Evolutionary conservation across 2,888 invertebrate species (phyloP), one percentile per base, ranked within the genome.

Genomic region (Xanthorhoe designata): DNA sequence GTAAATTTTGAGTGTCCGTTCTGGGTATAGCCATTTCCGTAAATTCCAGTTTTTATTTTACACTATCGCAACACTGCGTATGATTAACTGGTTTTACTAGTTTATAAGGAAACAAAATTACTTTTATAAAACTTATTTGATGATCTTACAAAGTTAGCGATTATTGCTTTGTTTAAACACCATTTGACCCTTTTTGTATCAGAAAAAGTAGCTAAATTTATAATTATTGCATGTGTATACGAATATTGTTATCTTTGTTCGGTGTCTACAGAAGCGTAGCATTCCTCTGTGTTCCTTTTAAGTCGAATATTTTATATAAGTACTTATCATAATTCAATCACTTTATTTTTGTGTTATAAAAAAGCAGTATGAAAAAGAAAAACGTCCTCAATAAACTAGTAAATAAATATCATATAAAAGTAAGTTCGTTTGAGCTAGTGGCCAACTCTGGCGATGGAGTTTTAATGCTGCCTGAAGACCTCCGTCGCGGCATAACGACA

Each of bases 11-110:
- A 47, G 52, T 42, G 15, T 69, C 68, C 75, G 77, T 76, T 78
- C 80, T 75, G 55, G 69, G 74, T 80, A n/a, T n/a, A 74, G 76
- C 75, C 73, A 75, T 68, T 66, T 68, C 45, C 55, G 53, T 38
- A 3, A 64, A 64, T 51, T 64, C 68, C 64, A 69, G 60, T 58
- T 70, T 71, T 65, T 62, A 58, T 71, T 71, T 62, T 70, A 64
- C 66, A 69, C 62, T 64, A 65, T 66, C 72, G 64, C 58, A 53
- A 59, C 69, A 72, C 66, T 32, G 62, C 67, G 71, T 75, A 66
- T 72, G 71, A 77, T 75, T 70, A 75, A 78, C 79, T 76, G 74
- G 78, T 78, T 75, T 64, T 64, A 73, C 77, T 60, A 66, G 74
- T 69, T 75, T 70, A 72, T 76, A 68, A 71, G 66, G 60, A 60